These are phyloP conservation scores for Drosophila picticornis DNA, from an alignment of 2,888 invertebrate species.

Conservation along the genomic window DNA sequence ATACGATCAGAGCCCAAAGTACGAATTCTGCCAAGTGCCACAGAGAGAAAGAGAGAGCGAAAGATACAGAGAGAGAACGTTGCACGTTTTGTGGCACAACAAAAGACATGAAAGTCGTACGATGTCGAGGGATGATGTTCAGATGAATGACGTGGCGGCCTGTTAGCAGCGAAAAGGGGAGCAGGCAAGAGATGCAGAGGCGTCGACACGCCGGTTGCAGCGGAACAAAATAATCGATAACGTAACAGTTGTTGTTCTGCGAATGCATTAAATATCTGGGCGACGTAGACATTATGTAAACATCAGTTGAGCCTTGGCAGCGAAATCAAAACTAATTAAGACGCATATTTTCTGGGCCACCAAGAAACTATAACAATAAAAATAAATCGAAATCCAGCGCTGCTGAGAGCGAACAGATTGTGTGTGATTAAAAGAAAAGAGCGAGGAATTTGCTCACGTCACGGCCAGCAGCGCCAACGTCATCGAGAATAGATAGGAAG, in stretches of 20 bases:
- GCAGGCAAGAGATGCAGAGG: conserved; percentile 6
- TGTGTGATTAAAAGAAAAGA: conserved; percentile 3
- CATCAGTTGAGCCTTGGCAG: conserved; percentile 30
- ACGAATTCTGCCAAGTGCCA: conserved; percentile 31
- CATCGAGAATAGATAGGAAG: conserved; percentile 31
- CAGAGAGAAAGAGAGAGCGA: conserved; percentile 19
- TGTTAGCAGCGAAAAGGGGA: not conserved
- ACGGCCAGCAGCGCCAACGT: conserved; percentile 57
- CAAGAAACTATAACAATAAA: conserved; percentile 6
- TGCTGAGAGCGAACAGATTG: not conserved
- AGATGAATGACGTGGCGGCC: conserved; percentile 55
- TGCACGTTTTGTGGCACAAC: conserved; percentile 46
- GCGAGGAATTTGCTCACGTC: conserved; percentile 46
- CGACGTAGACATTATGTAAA: conserved; percentile 51
- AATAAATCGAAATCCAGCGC: conserved; percentile 23
- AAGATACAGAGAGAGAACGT: conserved; percentile 11
- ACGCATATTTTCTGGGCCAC: conserved; percentile 19
- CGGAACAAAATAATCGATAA: conserved; percentile 48
- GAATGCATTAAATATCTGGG: conserved; percentile 47
- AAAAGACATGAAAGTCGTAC: conserved; percentile 49
- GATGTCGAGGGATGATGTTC: conserved; percentile 34
- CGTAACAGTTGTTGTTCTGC: conserved; percentile 41
- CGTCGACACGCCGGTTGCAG: conserved; percentile 52
- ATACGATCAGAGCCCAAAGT: conserved; percentile 63
- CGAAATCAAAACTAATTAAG: conserved; percentile 20